A percentile compares a stretch with the other conserved stretches of the same genome.
Evolutionary conservation across 2,888 invertebrate species (phyloP).

Genomic region (Morinoia aosen): DNA sequence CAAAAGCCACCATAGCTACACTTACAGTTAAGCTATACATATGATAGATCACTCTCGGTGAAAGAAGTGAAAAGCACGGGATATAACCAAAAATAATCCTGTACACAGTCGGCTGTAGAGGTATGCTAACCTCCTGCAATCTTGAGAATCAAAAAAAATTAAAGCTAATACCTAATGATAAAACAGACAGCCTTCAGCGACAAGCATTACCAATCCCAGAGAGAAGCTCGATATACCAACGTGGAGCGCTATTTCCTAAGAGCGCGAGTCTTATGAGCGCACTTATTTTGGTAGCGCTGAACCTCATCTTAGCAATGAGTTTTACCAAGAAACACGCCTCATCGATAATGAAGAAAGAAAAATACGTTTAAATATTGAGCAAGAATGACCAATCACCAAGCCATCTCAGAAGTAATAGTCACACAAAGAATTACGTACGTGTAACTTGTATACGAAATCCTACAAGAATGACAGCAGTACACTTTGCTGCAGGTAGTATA

Average conservation of each 20-base stretch:
- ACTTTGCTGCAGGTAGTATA: not conserved
- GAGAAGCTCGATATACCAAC: no score
- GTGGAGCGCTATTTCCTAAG: not conserved
- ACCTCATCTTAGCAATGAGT: not conserved
- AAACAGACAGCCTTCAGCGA: not conserved
- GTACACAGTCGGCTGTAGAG: not conserved
- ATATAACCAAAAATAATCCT: not conserved
- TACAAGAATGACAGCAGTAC: not conserved
- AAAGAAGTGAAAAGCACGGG: not conserved
- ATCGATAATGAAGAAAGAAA: no score
- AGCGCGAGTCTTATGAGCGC: not conserved
- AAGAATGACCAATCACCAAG: no score
- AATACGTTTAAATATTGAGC: no score
- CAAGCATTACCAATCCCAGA: no score
- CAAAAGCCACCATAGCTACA: no score
- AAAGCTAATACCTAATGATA: not conserved
- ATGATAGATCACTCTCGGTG: not conserved
- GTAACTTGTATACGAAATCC: not conserved
- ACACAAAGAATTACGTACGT: no score
- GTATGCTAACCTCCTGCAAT: not conserved
- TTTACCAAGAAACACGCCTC: no score
- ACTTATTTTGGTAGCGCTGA: not conserved
- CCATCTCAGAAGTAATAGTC: no score
- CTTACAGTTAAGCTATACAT: no score
- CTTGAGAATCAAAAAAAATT: not conserved